Base-by-base conservation (phyloP, 2,797 vertebrate species). In the Myotis daubentonii region DNA sequence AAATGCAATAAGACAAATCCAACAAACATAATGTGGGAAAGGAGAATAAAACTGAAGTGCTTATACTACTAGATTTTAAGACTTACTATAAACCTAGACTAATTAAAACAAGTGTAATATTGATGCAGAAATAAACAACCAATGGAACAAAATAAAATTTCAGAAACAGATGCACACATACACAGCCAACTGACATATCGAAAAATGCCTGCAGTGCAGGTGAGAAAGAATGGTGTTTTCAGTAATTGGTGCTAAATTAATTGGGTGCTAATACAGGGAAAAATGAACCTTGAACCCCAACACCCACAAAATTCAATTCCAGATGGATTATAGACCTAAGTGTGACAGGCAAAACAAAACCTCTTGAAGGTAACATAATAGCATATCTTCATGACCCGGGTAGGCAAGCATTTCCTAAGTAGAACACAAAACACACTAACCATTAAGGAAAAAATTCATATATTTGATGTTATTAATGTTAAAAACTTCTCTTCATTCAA, bases 141-240 rank as follows among this genome's bases (percentile, higher is more conserved):
- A 91, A 65, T 17, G 8, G 60, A 91, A 81, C 11, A 76, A 87
- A 66, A 88, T 60, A 66, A 92, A 70, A 75, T 88, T 68, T 60
- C 66, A 80, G 78, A 65, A 87, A 51, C 30, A 57, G 19, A 51
- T 15, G 0, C 30, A 33, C 33, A 47, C 4, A 49, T 17, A 36
- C 62, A 17, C 25, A 36, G 15, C 57, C 28, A 51, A 4, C 41
- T n/a, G 80, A 60, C 72, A 71, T 22, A 76, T 74, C 5, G 41
- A 86, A 71, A 83, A 71, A 49, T 66, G 23, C 2, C 41, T 85
- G 12, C 9, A 82, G 13, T 44, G 7, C 10, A 66, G 23, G 81
- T 1, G 7, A 60, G 49, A 86, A 92, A 60, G 23, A 8, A 85
- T 53, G 25, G 5, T 30, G 4, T 41, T 79, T 65, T 65, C 22